phyloP scores from a whole-genome alignment of 2,888 invertebrate genomes.

The Xestia xanthographa region DNA sequence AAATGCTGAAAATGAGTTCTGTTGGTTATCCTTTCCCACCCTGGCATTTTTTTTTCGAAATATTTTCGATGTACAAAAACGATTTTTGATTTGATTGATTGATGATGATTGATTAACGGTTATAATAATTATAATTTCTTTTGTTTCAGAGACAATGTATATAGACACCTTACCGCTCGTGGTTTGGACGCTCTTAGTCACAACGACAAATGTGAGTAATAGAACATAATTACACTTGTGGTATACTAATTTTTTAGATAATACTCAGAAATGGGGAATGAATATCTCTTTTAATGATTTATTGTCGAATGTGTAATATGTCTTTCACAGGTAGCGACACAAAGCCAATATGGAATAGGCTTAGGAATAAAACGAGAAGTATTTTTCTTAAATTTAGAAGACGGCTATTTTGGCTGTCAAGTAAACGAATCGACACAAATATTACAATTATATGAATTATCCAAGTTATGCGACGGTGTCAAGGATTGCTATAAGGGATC shows the following conservation, averaged over 20 bases:
- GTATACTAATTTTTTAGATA: slow-evolving; percentile 4
- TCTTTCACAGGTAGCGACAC: slow-evolving; percentile 92
- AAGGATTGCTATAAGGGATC: slow-evolving; percentile 97
- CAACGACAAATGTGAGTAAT: slow-evolving; percentile 94
- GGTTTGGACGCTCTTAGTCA: slow-evolving; percentile 96
- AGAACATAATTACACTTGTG: slow-evolving; percentile 33
- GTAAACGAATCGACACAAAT: slow-evolving; percentile 98
- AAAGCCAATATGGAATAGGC: slow-evolving; percentile 95
- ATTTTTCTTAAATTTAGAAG: slow-evolving; percentile 99
- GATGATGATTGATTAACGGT: too few relatives aligned
- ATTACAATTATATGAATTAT: slow-evolving; percentile 98
- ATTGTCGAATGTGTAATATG: slow-evolving; percentile 61
- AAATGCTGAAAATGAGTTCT: too few relatives aligned
- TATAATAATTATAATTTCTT: slow-evolving; percentile 74
- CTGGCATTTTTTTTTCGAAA: too few relatives aligned
- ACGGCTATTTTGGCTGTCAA: slow-evolving; percentile 99
- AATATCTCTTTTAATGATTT: slow-evolving; percentile 22
- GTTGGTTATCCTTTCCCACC: too few relatives aligned
- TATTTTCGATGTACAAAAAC: too few relatives aligned
- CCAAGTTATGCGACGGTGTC: slow-evolving; percentile 97
- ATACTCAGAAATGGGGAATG: slow-evolving; percentile 2
- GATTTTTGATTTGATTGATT: too few relatives aligned
- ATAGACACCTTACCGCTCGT: slow-evolving; percentile 97
- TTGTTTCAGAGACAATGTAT: slow-evolving; percentile 96
- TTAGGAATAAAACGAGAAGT: slow-evolving; percentile 97